These are phyloP conservation scores for Mobula birostris DNA, from an alignment of 2,113 vertebrate species.

Conservation along the genomic window DNA sequence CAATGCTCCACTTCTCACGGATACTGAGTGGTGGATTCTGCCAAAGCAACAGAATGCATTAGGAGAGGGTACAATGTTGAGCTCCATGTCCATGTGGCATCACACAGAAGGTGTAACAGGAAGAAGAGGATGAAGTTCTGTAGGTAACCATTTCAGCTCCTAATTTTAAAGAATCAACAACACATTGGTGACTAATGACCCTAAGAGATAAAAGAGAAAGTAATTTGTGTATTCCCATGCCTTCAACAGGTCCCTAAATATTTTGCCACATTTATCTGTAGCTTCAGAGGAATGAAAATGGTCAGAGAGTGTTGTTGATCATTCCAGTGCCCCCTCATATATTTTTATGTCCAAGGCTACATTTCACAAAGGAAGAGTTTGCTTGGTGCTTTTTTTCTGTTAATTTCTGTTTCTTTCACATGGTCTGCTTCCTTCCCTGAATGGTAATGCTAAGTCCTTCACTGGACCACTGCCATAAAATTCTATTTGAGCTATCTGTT, in stretches of 20 bases:
- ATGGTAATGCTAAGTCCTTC: not conserved
- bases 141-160: not conserved
- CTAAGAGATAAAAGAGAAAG: not conserved
- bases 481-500: not conserved
- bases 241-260: not conserved
- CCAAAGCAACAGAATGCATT: not conserved
- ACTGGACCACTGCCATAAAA: not conserved
- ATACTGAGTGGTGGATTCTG: not conserved
- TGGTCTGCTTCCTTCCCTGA: not conserved
- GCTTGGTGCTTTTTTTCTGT: not conserved
- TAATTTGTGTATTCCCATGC: not conserved
- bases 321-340: not conserved
- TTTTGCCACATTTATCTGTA: not conserved
- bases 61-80: not conserved
- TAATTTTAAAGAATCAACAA: not conserved
- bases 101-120: not conserved
- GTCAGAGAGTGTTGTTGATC: not conserved
- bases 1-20: not conserved
- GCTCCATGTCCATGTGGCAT: not conserved
- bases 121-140: not conserved
- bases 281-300: not conserved
- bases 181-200: not conserved
- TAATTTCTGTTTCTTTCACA: not conserved
- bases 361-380: not conserved
- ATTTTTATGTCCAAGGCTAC: not conserved